These are phyloP conservation scores for Sus scrofa DNA, from an alignment of 2,113 vertebrate species.

Conservation along the genomic window DNA sequence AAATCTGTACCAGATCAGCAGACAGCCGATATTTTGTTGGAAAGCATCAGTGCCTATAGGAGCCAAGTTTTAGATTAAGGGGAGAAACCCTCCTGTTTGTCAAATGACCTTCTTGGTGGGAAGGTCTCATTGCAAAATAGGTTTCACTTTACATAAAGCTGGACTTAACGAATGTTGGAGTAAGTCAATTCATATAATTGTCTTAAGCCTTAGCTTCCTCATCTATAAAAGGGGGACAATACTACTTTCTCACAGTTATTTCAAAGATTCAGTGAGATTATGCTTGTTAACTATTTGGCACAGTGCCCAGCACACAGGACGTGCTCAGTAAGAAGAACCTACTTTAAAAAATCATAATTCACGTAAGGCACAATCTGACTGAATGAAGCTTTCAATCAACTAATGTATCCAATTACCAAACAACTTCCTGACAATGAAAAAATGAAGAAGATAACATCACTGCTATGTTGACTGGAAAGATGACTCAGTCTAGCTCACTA, in stretches of 20 bases:
- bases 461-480: background rate
- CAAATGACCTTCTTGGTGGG: background rate
- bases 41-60: background rate
- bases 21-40: background rate
- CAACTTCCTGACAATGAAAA: background rate
- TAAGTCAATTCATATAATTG: background rate
- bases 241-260: background rate
- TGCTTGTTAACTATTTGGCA: background rate
- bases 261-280: background rate
- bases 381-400: background rate
- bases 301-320: background rate
- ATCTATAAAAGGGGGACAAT: background rate
- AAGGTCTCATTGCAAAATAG: background rate
- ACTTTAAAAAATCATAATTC: conserved; percentile 11
- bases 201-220: background rate
- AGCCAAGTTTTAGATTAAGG: background rate
- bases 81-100: background rate
- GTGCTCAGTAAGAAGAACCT: background rate
- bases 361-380: background rate
- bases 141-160: background rate
- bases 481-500: conserved; percentile 16
- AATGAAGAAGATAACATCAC: background rate
- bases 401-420: background rate
- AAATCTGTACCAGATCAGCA: background rate
- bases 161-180: background rate